Evolutionary conservation across 2,888 invertebrate species (phyloP).

Genomic region (Dromius quadrimaculatus): DNA sequence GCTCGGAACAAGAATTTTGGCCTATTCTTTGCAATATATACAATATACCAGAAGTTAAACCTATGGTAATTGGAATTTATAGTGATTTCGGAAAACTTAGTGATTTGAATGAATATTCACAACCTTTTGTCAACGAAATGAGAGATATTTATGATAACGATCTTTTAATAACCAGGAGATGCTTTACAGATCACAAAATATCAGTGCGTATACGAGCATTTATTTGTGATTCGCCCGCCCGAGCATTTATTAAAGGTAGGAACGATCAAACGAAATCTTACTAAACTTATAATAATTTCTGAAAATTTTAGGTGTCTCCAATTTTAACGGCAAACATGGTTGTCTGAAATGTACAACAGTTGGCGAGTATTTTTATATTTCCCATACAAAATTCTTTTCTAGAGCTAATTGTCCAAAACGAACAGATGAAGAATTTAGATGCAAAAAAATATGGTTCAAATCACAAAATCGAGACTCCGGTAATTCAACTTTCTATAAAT

Average conservation of each 20-base stretch:
- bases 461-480: slow-evolving; percentile 54
- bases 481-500: slow-evolving; percentile 54
- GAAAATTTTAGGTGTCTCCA: slow-evolving; percentile 53
- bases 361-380: slow-evolving; percentile 55
- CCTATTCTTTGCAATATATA: slow-evolving; percentile 54
- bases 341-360: slow-evolving; percentile 55
- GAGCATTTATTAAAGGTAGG: slow-evolving; percentile 56
- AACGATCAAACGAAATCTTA: slow-evolving; percentile 1
- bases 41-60: slow-evolving; percentile 50
- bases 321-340: slow-evolving; percentile 55
- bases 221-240: slow-evolving; percentile 55
- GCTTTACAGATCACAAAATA: slow-evolving; percentile 22
- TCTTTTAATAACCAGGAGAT: slow-evolving; percentile 20
- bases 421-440: slow-evolving; percentile 55
- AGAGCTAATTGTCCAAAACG: slow-evolving; percentile 52
- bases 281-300: slow-evolving; percentile 21
- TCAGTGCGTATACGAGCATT: slow-evolving; percentile 53
- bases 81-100: slow-evolving; percentile 53
- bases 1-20: slow-evolving; percentile 56
- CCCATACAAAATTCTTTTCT: slow-evolving; percentile 54
- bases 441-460: slow-evolving; percentile 53
- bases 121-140: slow-evolving; percentile 53
- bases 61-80: slow-evolving; percentile 53
- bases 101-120: slow-evolving; percentile 36
- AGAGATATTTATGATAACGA: slow-evolving; percentile 49